Evolutionary conservation across 1,140 invertebrate genomes (phyloP), one percentile per base, ranked within the genome.

Genomic region (Choristoneura fumiferana): DNA sequence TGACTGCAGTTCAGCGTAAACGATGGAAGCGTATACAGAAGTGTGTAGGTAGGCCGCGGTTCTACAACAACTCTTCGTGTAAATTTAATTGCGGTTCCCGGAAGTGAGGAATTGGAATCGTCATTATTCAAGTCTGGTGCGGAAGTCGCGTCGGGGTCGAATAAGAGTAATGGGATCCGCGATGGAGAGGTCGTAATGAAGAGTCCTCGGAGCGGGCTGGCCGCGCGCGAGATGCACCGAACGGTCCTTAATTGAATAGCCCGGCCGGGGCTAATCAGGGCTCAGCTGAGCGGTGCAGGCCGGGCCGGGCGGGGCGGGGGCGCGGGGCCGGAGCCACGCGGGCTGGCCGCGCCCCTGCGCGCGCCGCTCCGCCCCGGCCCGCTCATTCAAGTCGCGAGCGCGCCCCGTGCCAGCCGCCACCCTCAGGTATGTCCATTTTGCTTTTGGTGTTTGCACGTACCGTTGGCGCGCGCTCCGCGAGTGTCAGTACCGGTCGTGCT

Each of bases 361-460:
- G 81, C 81, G 80, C 76, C 79, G 80, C 68, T 57, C 59, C 38
- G 66, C 70, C 78, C 84, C 69, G 73, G 22, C 70, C 58, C 63
- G 65, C 82, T 85, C 84, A 87, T 87, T 87, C 84, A 87, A 85
- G 82, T 85, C 79, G 76, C 78, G 73, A 87, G 81, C 81, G 79
- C 82, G 78, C 84, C 79, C 76, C 71, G 80, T 82, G 62, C 78
- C 84, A 86, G 84, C 83, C 84, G 84, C 80, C 76, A 82, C 77
- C 75, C 82, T 78, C 84, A 87, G 84, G 84, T 87, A 87, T 81
- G 84, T 86, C 77, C 84, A 87, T 84, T 87, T 86, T 82, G 83
- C 83, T 88, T 84, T 84, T 84, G 85, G 81, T 86, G 85, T 84
- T 78, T 75, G 82, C 74, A 73, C 82, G 83, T 67, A 69, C 65